Base-by-base conservation (phyloP, 2,888 invertebrate genomes). In the Epiblema foenella region DNA sequence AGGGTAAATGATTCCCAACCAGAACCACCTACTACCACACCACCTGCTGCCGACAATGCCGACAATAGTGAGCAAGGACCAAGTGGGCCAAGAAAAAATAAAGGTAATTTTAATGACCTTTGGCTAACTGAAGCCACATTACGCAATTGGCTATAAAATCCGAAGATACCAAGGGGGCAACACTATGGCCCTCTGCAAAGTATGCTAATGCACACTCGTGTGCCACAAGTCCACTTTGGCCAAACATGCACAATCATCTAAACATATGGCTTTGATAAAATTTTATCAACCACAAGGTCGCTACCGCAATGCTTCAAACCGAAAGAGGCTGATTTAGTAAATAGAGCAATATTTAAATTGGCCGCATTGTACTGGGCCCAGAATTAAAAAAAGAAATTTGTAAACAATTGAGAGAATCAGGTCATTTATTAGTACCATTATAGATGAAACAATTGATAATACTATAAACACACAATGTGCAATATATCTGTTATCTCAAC, bases 371-470 rank as follows among this genome's bases (percentile, higher is more conserved):
- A n/a, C n/a, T n/a, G n/a, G n/a, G n/a, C n/a, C n/a, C n/a, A n/a
- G n/a, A n/a, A n/a, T n/a, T n/a, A n/a, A n/a, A n/a, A n/a, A n/a
- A n/a, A n/a, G n/a, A n/a, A n/a, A n/a, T n/a, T n/a, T 8, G 18
- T 9, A 20, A 20, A 15, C 4, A 24, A n/a, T 20, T 59, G 0
- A 20, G 24, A 59, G 59, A 42, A 24, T 42, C 59, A 3, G 24
- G 59, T 0, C 42, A 59, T 59, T 59, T 59, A 42, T 59, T 15
- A 59, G 42, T 24, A 15, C 42, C 18, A 59, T 59, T 15, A 59
- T 42, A 20, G 42, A 46, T 5, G 59, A 59, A 42, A 59, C 59
- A n/a, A 59, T 33, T 2, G 57, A 57, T 17, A 57, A 57, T n/a
- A 57, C 37, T 10, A 57, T 33, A 17, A 57, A 57, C 8, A 59